phyloP scores from a whole-genome alignment of 64 coral and sea anemone genomes.

The Stylophora pistillata region DNA sequence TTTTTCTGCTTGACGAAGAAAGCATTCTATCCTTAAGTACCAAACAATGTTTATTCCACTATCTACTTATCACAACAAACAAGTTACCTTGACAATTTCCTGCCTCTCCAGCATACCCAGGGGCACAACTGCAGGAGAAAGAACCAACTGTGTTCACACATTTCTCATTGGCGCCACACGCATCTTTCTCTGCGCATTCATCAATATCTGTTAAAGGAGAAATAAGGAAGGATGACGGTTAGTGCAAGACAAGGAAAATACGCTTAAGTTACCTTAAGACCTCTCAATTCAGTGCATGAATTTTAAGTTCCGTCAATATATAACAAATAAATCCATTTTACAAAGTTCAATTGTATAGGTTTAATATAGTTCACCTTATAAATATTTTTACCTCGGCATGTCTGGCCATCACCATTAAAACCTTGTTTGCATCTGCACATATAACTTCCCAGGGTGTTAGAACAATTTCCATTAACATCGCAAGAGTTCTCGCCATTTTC shows the following conservation, averaged over 20 bases:
- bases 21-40: background rate
- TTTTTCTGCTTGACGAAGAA: too few relatives aligned
- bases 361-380: too few relatives aligned
- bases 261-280: too few relatives aligned
- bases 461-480: background rate
- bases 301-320: too few relatives aligned
- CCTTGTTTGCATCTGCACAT: background rate
- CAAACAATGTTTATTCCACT: background rate
- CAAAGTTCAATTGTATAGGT: too few relatives aligned
- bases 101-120: slow-evolving; percentile 15
- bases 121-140: background rate
- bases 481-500: background rate
- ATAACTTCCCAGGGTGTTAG: background rate
- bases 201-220: slow-evolving; percentile 7
- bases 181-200: background rate
- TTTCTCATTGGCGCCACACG: slow-evolving; percentile 16
- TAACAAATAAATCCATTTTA: too few relatives aligned
- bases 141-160: slow-evolving; percentile 19
- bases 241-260: too few relatives aligned
- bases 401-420: background rate
- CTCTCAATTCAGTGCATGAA: too few relatives aligned
- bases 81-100: slow-evolving; percentile 19
- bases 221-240: too few relatives aligned
- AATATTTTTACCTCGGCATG: background rate
- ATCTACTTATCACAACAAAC: background rate